Conservation (phyloP, 2,113 vertebrate species). For the Hystrix cristata region DNA sequence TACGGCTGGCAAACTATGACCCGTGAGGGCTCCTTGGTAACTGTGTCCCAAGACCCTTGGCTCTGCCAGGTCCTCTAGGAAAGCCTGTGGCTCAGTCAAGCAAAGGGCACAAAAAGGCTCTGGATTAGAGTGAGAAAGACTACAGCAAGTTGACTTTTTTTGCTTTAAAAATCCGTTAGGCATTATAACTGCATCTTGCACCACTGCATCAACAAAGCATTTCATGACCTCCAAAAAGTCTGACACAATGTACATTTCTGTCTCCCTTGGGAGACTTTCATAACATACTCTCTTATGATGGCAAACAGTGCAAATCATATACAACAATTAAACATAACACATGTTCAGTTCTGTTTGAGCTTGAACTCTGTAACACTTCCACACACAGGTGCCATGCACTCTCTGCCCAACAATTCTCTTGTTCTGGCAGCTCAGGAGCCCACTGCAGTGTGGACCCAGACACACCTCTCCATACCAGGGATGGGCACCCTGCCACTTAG, state of each 20-base stretch:
- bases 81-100: not conserved
- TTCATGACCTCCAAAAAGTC: not conserved
- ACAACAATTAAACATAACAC: not conserved
- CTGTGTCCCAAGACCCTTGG: not conserved
- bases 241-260: not conserved
- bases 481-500: rapidly evolving
- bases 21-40: not conserved
- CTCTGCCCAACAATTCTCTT: too few relatives aligned
- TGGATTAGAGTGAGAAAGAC: not conserved
- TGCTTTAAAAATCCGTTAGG: conserved; percentile 14
- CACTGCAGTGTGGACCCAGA: rapidly evolving
- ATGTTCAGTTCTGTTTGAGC: not conserved
- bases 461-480: not conserved
- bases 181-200: not conserved
- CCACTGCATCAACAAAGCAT: conserved; percentile 34
- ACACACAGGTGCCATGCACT: not conserved
- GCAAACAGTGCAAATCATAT: not conserved
- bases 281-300: not conserved
- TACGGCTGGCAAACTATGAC: not conserved
- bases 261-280: not conserved
- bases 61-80: not conserved
- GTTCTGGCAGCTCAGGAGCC: too few relatives aligned
- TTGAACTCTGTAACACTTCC: not conserved
- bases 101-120: not conserved
- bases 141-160: not conserved